Base-by-base conservation (phyloP, 2,113 vertebrate genomes). In the Protomyctophum bolini region DNA sequence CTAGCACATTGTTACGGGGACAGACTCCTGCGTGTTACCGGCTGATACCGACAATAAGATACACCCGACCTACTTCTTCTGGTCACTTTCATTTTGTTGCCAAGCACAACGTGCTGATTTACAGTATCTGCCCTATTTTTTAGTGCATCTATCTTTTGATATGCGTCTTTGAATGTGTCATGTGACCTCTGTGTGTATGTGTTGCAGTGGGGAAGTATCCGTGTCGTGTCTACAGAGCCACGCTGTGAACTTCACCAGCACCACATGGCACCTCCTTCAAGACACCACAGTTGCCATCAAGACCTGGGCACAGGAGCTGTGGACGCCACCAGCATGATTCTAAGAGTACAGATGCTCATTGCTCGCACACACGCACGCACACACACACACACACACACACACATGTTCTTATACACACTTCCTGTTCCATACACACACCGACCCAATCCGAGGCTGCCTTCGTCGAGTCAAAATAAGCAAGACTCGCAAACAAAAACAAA, bases 181-280 rank as follows among this genome's bases (percentile, higher is more conserved):
- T 10, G 12, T 57, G 28, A 21, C 21, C 21, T 21, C 21, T 41
- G n/a, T 70, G 3, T 29, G 6, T 66, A n/a, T 6, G 3, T 54
- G 52, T 84, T 86, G 6, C 88, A 99, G 97, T 0, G 96, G 95
- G 0, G 92, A 95, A 15, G 89, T 94, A 64, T 95, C 95, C 0
- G 92, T 97, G 75, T 87, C 88, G 29, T 98, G 97, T 58, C 6
- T 97, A 65, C 93, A 92, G 71, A 91, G 89, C 6, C 96, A 97
- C 60, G 72, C 96, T n/a, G 1, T 78, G 6, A 88, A 91, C 74
- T 87, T 96, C 55, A 94, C 91, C 81, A 93, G 82, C 29, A 94
- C 94, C 3, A 95, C 93, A 0, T 99, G 97, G 97, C 70, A 89
- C 46, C 93, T 94, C 46, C 90, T 98, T 50, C 96, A 96, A 67